Percentiles rank a stretch among this genome's conserved stretches.
phyloP scores from a whole-genome alignment of 53 echinoderm and acorn worm species.

The Paracentrotus lividus region DNA sequence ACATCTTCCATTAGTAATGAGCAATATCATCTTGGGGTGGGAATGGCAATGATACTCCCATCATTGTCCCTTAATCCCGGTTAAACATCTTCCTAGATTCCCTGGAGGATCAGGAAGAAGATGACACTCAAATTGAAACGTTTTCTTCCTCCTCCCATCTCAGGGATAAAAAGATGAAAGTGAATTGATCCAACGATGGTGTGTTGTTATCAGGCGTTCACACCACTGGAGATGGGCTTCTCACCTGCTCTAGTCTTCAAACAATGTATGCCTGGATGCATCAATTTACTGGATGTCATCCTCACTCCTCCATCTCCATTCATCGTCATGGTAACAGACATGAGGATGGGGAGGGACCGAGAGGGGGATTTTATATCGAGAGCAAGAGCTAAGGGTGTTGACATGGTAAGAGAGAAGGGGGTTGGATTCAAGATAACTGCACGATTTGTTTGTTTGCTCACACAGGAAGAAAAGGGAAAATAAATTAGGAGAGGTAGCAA shows the following conservation, averaged over 20 bases:
- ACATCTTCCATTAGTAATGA: background rate
- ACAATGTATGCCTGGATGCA: constrained; percentile 49
- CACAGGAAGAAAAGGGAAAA: background rate
- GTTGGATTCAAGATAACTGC: background rate
- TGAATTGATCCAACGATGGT: constrained; percentile 24
- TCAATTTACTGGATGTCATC: constrained; percentile 59
- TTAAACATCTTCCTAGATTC: background rate
- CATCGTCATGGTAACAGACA: constrained; percentile 60
- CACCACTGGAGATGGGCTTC: constrained; percentile 45
- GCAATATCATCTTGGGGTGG: too few species aligned
- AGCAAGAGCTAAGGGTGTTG: background rate
- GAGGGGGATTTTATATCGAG: background rate
- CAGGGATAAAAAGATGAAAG: constrained; percentile 14
- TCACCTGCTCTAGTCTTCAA: constrained; percentile 54
- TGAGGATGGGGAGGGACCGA: constrained; percentile 18
- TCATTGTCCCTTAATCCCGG: background rate
- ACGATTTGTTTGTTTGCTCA: background rate
- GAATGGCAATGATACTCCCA: background rate
- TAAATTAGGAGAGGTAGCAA: background rate
- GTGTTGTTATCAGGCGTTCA: constrained; percentile 29
- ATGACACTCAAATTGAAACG: background rate
- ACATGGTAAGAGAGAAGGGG: background rate
- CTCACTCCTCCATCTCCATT: constrained; percentile 37
- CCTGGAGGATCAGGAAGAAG: too few species aligned
- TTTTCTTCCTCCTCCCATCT: background rate